Evolutionary conservation across 1,140 invertebrate genomes (phyloP).

Genomic region (Aphaenogaster floridana): DNA sequence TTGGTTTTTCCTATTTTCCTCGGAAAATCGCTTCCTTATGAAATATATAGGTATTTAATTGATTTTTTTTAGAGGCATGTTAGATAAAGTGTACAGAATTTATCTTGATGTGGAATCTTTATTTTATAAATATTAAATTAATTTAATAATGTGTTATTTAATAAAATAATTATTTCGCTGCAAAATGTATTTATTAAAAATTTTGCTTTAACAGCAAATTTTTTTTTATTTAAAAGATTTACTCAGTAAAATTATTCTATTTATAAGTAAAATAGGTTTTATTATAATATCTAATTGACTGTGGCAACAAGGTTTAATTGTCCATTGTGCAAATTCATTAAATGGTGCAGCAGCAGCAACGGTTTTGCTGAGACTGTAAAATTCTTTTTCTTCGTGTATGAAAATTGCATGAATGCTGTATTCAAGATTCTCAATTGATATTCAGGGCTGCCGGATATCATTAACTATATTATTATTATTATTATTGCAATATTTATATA

Average conservation of each 20-base stretch:
- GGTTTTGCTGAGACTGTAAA: neutral
- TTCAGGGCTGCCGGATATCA: neutral
- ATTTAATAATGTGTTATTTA: neutral
- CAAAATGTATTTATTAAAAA: neutral
- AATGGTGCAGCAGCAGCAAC: neutral
- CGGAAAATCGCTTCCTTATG: neutral
- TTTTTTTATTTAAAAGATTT: neutral
- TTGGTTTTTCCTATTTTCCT: neutral
- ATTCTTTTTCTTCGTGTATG: neutral
- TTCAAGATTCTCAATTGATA: neutral
- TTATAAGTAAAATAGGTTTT: neutral
- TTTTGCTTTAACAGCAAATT: neutral
- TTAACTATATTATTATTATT: constrained; percentile 5
- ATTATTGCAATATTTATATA: neutral
- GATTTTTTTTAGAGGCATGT: neutral
- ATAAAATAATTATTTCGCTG: neutral
- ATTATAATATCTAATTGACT: neutral
- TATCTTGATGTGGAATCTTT: neutral
- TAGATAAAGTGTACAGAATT: neutral
- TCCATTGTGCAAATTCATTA: neutral
- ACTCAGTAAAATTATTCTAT: neutral
- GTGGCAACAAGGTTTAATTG: neutral
- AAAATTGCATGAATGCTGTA: neutral
- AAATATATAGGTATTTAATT: neutral
- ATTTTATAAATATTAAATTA: neutral